Base-by-base conservation (phyloP, 2,113 vertebrate genomes). In the Puffinus mauretanicus region DNA sequence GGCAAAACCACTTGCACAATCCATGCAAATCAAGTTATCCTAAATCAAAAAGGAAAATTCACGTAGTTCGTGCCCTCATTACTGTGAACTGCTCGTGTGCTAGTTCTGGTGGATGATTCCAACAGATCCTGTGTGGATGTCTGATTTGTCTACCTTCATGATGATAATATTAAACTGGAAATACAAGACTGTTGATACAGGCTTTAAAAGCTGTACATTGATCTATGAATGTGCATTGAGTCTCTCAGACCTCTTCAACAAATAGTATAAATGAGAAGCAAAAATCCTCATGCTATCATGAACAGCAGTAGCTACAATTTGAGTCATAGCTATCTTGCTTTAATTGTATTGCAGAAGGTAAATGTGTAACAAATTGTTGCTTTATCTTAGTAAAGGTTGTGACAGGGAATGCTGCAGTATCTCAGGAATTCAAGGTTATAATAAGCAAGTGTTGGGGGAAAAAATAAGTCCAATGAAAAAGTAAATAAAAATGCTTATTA, bases 141-240 rank as follows among this genome's bases (percentile, higher is more conserved):
- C n/a, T 75, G 42, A 16, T 82, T 95, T 92, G 42, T 88, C 40
- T 89, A 2, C 89, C 32, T 84, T 87, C 36, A 17, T 55, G 42
- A 40, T 60, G 55, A 52, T 92, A 86, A 44, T 38, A 62, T 86
- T 76, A 86, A 86, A 90, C 92, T 98, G 85, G 86, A 97, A 98
- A 90, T 92, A 88, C 34, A 80, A 96, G 94, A 96, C 27, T 91
- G 66, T 92, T 94, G 75, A 77, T 72, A 61, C 17, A 95, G 29
- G 71, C 70, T 94, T 67, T 51, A 86, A 70, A 95, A 87, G 78
- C 44, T 93, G 55, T 60, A 42, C 49, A 24, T 47, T 78, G 51
- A 49, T 96, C 38, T 60, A 1, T 88, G 88, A 88, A 70, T 86
- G 29, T 91, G 26, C 61, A 36, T 42, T 54, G 44, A 88, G 40